Evolutionary conservation across 2,888 invertebrate species (phyloP).

Genomic region (Andrena flavipes): DNA sequence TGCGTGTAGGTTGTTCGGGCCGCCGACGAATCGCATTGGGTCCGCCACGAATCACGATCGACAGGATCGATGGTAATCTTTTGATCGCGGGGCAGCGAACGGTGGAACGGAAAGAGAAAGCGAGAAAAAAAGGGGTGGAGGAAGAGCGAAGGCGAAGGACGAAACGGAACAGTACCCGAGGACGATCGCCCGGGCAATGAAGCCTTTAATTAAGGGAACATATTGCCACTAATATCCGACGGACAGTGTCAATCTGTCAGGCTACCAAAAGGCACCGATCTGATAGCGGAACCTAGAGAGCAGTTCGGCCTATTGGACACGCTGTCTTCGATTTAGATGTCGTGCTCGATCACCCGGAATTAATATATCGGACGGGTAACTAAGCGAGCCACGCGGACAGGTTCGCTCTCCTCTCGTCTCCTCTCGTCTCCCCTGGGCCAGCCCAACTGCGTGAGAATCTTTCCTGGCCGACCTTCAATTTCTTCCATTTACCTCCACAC

Average conservation of each 20-base stretch:
- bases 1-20: conserved; percentile 35
- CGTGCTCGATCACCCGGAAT: conserved; percentile 79
- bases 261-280: conserved; percentile 80
- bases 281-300: conserved; percentile 71
- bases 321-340: conserved; percentile 81
- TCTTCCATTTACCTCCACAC: conserved; percentile 42
- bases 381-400: conserved; percentile 62
- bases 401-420: conserved; percentile 34
- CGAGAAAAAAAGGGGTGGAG: background rate
- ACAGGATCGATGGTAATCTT: conserved; percentile 66
- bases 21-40: conserved; percentile 54
- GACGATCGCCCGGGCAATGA: conserved; percentile 56
- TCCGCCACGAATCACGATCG: conserved; percentile 46
- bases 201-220: conserved; percentile 82
- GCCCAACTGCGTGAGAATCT: conserved; percentile 53
- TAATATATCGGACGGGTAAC: conserved; percentile 72
- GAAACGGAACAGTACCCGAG: conserved; percentile 41
- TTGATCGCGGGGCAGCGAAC: conserved; percentile 42
- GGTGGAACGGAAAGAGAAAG: conserved; percentile 8
- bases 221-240: conserved; percentile 83
- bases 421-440: conserved; percentile 29
- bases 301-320: conserved; percentile 76
- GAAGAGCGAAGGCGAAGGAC: conserved; percentile 20
- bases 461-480: conserved; percentile 35
- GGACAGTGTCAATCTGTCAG: conserved; percentile 82